Base-by-base conservation (phyloP, 2,888 invertebrate genomes). In the Lacanobia oleracea region DNA sequence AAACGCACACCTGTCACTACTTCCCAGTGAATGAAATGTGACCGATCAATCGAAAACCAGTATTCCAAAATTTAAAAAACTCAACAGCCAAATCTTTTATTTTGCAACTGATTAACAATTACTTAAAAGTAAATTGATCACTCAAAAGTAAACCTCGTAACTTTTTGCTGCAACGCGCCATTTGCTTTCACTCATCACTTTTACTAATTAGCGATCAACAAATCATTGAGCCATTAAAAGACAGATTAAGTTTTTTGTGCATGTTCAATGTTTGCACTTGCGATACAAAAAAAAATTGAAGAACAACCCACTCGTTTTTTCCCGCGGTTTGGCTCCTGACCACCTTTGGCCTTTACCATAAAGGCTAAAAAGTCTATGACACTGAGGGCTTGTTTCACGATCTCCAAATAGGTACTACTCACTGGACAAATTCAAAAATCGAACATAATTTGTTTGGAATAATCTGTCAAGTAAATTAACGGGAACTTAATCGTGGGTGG, bases 161-260 rank as follows among this genome's bases (percentile, higher is more conserved):
- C 33, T 51, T 57, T 75, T 59, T 59, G 57, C 75, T 33, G 23
- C 40, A 43, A 43, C 1, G 60, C 4, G 67, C n/a, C 16, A 40
- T 10, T 54, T 33, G 21, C 67, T 75, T 74, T 75, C 40, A 60
- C 53, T 67, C 33, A 74, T 75, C 27, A 75, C 27, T 59, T 27
- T 75, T 18, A 53, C 37, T 59, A 66, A 60, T 56, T 16, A 61
- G 9, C 23, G 40, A 54, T 40, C 60, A 40, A 67, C 48, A 40
- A 60, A 74, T 54, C 9, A 67, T 59, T 16, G 16, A 27, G 45
- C 12, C 45, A 37, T 51, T 8, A 33, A 9, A 51, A 21, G 6
- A 33, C 18, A 37, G 18, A 43, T 21, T 68, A 8, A 40, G 16
- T 14, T 48, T 51, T 67, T 23, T 54, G 0, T 23, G 37, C 2